Evolutionary conservation across 2,797 vertebrate genomes (phyloP), one percentile per base, ranked within the genome.

Genomic region (Macrochelys suwanniensis): DNA sequence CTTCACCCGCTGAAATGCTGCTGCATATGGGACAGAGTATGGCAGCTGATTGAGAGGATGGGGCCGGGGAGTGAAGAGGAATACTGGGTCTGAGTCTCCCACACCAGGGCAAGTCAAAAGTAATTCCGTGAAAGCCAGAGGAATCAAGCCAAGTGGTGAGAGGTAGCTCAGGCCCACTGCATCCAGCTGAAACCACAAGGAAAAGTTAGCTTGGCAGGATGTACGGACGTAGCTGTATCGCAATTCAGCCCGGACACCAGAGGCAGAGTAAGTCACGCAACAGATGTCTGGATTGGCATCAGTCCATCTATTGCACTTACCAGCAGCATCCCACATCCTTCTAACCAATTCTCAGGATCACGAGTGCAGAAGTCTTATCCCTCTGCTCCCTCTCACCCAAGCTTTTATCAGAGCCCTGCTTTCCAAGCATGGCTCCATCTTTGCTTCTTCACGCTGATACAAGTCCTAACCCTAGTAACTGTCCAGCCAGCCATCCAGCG

Each of bases 61-160:
- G 53, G 3, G 0, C 12, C 9, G 8, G 5, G 11, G n/a, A 42
- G 19, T 11, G 10, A 71, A 42, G 57, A 83, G 3, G 0, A 0
- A 0, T 94, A 84, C 95, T 37, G 1, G 94, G 84, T 47, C 83
- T 0, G 1, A 90, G 87, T 88, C 85, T 95, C 93, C 94, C 33
- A 16, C 87, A 49, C 97, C 84, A 7, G 96, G 85, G 85, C 0
- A 19, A 97, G 95, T 96, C 96, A 94, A 96, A 97, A 97, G 45
- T 8, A 77, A 31, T 26, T 17, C 7, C 7, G 2, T 9, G 15
- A 31, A 49, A 77, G 26, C 26, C 74, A 16, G 74, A 47, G 45
- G 74, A 77, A 31, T 77, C 45, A 31, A 49, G 47, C 26, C 74
- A 28, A 31, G 5, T 1, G 45, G 74, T 11, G 23, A 77, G 15